Evolutionary conservation across 1,140 invertebrate genomes (phyloP).

Genomic region (Gryon sp.): DNA sequence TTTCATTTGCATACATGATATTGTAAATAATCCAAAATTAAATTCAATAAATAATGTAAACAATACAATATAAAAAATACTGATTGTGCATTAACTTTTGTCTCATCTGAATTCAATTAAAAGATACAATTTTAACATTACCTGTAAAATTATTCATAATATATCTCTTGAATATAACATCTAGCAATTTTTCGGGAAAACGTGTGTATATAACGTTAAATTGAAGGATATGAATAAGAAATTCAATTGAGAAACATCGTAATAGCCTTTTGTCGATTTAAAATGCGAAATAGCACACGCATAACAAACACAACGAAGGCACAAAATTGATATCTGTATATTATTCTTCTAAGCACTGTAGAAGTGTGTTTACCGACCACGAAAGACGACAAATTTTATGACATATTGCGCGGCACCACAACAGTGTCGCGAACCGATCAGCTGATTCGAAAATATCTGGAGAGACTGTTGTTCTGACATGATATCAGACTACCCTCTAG

Average conservation of each 20-base stretch:
- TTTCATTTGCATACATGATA: too few species aligned
- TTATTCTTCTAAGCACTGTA: background rate
- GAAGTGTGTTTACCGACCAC: constrained; percentile 7
- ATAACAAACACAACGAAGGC: background rate
- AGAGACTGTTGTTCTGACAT: background rate
- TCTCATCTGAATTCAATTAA: too few species aligned
- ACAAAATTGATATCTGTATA: background rate
- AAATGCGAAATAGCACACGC: background rate
- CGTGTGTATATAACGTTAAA: background rate
- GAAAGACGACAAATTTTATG: constrained; percentile 26
- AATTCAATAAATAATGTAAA: too few species aligned
- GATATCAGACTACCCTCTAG: background rate
- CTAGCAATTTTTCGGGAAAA: background rate
- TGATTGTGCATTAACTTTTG: too few species aligned
- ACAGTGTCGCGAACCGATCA: constrained; percentile 39
- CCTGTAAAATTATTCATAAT: background rate
- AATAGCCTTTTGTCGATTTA: constrained; percentile 3
- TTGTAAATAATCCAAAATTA: too few species aligned
- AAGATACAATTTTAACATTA: too few species aligned
- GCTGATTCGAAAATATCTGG: constrained; percentile 31
- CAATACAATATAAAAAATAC: too few species aligned
- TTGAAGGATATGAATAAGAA: background rate
- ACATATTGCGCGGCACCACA: constrained; percentile 19
- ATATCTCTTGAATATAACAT: background rate
- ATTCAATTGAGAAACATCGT: constrained; percentile 4